These are phyloP conservation scores for Odontomachus brunneus DNA, from an alignment of 1,140 invertebrate genomes.

Conservation along the genomic window DNA sequence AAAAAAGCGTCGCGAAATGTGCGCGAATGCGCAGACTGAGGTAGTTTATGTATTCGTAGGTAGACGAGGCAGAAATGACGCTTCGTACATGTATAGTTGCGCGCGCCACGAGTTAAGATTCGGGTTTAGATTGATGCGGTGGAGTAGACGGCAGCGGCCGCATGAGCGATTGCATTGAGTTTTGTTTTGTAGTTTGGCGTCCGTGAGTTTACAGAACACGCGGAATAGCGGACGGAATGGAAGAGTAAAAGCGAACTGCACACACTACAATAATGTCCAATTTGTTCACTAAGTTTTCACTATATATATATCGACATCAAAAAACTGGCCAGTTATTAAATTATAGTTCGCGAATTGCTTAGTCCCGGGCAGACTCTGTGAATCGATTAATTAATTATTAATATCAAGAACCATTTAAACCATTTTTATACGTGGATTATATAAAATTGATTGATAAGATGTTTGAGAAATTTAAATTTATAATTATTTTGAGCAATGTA, in stretches of 20 bases:
- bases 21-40: neutral
- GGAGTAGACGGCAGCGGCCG: slow-evolving; percentile 24
- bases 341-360: neutral
- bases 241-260: slow-evolving; percentile 51
- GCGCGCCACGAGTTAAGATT: slow-evolving; percentile 40
- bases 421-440: neutral
- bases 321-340: neutral
- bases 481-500: too few species aligned
- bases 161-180: slow-evolving; percentile 50
- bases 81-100: neutral
- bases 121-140: slow-evolving; percentile 37
- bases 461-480: too few species aligned
- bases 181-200: slow-evolving; percentile 45
- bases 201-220: slow-evolving; percentile 46
- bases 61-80: neutral
- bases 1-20: too few species aligned
- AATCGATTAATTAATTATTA: slow-evolving; percentile 18
- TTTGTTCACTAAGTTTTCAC: slow-evolving; percentile 49
- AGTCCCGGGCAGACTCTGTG: neutral
- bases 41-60: neutral
- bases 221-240: slow-evolving; percentile 11
- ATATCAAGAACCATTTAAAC: neutral
- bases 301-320: slow-evolving; percentile 7
- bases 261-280: slow-evolving; percentile 10
- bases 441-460: too few species aligned